These are phyloP conservation scores for Pyralis farinalis DNA, from an alignment of 2,888 invertebrate species.

Conservation along the genomic window DNA sequence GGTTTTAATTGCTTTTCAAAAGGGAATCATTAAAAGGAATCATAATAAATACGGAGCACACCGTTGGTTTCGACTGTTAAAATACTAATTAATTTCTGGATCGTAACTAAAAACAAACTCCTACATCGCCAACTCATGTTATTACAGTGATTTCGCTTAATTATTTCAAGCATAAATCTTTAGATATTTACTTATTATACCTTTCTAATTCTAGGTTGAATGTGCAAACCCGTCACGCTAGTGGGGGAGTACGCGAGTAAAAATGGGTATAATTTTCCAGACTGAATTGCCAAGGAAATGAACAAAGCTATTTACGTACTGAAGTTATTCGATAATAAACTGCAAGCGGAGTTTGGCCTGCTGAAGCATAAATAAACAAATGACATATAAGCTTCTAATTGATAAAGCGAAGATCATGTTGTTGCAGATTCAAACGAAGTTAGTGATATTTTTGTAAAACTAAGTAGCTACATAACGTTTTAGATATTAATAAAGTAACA, in stretches of 20 bases:
- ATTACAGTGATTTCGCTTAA: constrained; percentile 48
- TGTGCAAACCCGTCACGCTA: constrained; percentile 55
- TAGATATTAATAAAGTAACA: no score
- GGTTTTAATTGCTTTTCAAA: background rate
- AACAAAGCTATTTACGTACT: constrained; percentile 31
- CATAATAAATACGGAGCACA: constrained; percentile 3
- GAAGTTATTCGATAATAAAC: constrained; percentile 19
- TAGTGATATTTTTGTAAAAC: no score
- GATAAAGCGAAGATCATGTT: no score
- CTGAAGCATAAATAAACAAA: no score
- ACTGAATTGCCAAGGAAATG: constrained; percentile 39
- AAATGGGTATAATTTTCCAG: constrained; percentile 41
- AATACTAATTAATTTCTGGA: constrained; percentile 15
- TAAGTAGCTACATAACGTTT: no score
- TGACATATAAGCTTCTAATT: no score
- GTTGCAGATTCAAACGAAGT: no score
- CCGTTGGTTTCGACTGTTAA: constrained; percentile 8
- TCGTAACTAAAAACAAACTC: constrained; percentile 32
- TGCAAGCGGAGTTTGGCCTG: no score
- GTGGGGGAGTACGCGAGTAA: constrained; percentile 28
- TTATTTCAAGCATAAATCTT: constrained; percentile 65
- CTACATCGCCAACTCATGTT: constrained; percentile 32
- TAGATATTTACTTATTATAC: constrained; percentile 63
- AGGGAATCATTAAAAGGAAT: background rate
- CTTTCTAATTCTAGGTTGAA: constrained; percentile 60